phyloP scores from a whole-genome alignment of 2,113 vertebrate species.

The Melanocharis versteri region DNA sequence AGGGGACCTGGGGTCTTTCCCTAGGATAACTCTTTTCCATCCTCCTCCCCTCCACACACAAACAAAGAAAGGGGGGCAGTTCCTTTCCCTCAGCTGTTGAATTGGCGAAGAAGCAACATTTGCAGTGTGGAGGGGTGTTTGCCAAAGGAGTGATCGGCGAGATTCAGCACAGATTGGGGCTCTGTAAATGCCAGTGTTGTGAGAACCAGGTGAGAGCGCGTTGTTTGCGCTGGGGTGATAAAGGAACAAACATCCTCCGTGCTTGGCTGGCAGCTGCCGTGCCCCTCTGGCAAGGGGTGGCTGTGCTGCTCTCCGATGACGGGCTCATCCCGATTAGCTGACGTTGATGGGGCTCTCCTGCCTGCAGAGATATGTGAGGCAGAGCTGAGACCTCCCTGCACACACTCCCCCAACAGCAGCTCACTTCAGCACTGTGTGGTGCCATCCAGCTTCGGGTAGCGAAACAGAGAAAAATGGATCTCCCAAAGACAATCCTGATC shows the following conservation, averaged over 20 bases:
- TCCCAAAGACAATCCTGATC: not conserved
- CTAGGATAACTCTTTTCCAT: not conserved
- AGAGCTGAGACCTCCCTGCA: not conserved
- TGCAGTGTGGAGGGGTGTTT: not conserved
- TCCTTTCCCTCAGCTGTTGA: not conserved
- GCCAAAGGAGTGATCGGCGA: not conserved
- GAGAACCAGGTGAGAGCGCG: rapidly evolving
- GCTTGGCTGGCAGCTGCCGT: rapidly evolving
- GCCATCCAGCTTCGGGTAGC: not conserved
- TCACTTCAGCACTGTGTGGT: not conserved
- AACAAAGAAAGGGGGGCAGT: too few species aligned
- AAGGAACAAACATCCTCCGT: rapidly evolving
- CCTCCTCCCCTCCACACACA: rapidly evolving
- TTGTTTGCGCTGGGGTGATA: not conserved
- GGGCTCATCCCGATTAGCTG: not conserved
- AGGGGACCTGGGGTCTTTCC: not conserved
- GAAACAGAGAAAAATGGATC: not conserved
- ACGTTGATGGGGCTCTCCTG: not conserved
- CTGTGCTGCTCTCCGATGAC: not conserved
- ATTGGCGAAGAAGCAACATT: not conserved
- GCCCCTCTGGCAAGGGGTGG: not conserved
- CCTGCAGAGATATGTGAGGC: not conserved
- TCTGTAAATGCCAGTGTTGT: rapidly evolving
- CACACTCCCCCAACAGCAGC: rapidly evolving
- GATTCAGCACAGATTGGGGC: not conserved